These are phyloP conservation scores for Lepidochitona cinerea DNA, from an alignment of 2,888 invertebrate species.

Conservation along the genomic window DNA sequence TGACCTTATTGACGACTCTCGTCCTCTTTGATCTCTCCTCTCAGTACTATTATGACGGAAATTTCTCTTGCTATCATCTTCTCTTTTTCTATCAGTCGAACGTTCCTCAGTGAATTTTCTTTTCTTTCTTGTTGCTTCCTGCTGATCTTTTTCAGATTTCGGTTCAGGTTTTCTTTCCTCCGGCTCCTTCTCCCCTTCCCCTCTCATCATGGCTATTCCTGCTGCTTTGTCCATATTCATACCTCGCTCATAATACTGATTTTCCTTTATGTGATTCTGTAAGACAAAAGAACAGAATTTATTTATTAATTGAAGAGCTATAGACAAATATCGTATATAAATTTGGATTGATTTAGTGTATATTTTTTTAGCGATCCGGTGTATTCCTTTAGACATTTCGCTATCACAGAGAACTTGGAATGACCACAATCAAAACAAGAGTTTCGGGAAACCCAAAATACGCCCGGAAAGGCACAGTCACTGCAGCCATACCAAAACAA, in stretches of 20 bases:
- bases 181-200: background rate
- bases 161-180: background rate
- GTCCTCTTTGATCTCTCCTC: background rate
- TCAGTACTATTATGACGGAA: background rate
- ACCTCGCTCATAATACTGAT: conserved; percentile 59
- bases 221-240: conserved; percentile 55
- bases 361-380: too few relatives aligned
- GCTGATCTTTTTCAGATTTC: background rate
- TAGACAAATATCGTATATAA: too few relatives aligned
- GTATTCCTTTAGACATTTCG: too few relatives aligned
- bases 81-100: background rate
- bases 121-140: background rate
- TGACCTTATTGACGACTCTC: background rate
- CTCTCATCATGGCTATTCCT: conserved; percentile 34
- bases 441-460: too few relatives aligned
- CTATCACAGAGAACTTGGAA: too few relatives aligned
- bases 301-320: too few relatives aligned
- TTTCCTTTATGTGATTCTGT: conserved; percentile 53
- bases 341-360: too few relatives aligned
- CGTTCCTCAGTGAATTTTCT: background rate
- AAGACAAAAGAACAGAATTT: too few relatives aligned
- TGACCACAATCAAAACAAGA: too few relatives aligned
- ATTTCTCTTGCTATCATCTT: background rate
- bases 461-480: too few relatives aligned
- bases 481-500: too few relatives aligned